These are phyloP conservation scores for Lycaon pictus DNA, from an alignment of 2,113 vertebrate species.

Conservation along the genomic window DNA sequence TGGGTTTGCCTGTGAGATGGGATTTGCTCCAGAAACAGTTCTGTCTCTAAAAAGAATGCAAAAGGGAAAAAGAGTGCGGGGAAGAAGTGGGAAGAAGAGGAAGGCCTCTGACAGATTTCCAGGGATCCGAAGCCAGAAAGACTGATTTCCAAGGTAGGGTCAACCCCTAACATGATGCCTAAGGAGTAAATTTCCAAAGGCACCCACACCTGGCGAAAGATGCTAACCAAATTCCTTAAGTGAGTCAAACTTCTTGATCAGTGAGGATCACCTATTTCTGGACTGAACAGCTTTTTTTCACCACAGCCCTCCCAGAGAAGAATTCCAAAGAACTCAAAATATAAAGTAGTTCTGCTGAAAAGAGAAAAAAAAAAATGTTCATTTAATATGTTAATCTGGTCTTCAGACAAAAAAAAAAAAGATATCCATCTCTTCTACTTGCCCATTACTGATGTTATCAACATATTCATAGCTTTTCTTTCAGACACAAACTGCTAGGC, in stretches of 20 bases:
- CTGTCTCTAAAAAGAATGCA: constrained; percentile 63
- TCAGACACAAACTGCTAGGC: constrained; percentile 89
- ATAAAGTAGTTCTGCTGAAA: constrained; percentile 39
- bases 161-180: rapidly evolving
- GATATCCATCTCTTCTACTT: constrained; percentile 83
- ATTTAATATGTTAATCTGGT: constrained; percentile 84
- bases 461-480: constrained; percentile 89
- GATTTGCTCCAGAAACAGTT: constrained; percentile 60
- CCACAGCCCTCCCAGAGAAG: background rate
- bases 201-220: background rate
- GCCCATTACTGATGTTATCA: constrained; percentile 86
- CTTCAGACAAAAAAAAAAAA: constrained; percentile 57
- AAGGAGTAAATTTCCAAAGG: constrained; percentile 30
- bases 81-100: background rate
- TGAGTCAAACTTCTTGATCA: background rate
- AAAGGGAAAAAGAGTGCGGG: background rate
- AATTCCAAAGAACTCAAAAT: constrained; percentile 59
- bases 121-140: background rate
- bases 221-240: constrained; percentile 46
- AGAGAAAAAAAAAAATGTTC: background rate
- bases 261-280: background rate
- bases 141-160: background rate
- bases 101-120: background rate
- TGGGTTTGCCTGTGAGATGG: background rate
- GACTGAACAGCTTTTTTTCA: background rate